Base-by-base conservation (phyloP, 30 jellyfish, hydroid and myxozoan species). In the Catostylus mosaicus region DNA sequence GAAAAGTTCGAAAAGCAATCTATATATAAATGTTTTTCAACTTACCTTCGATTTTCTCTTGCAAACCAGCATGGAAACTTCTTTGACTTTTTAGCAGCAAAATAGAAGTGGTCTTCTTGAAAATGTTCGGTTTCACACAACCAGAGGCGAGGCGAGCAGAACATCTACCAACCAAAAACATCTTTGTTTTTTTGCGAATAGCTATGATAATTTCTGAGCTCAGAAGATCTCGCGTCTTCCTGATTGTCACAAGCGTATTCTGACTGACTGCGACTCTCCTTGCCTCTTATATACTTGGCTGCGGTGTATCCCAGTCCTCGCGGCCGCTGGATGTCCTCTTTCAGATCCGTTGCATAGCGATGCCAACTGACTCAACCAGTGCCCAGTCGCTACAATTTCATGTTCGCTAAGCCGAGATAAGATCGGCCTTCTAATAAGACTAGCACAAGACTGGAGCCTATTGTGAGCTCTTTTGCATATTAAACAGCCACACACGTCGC, bases 381-480 rank as follows among this genome's bases (percentile, higher is more conserved):
- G 27, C 43, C 18, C 59, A 30, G 27, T 51, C 75, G 85, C 30
- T 52, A 52, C 75, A 48, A 74, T 74, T 74, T 74, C 74, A 74
- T 51, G 80, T 35, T 74, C 85, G 65, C 75, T 74, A 74, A 74
- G 85, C 85, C 73, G 63, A 74, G 85, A 74, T 74, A 74, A 74
- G 85, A 74, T 74, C 85, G 85, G 85, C 62, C 85, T 74, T 63
- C 85, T 74, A 74, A 74, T 74, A 30, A 74, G 85, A 74, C 85
- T 74, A 74, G 56, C 33, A 52, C 57, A 74, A 52, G 85, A 74
- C 85, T 74, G 85, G 85, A 74, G 85, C 85, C 85, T 74, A 43
- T 74, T 74, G 85, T 74, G 16, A 57, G 24, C 75, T 52, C 85
- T 31, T 72, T 48, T 48, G 85, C 35, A 74, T 74, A 74, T 51